Percentiles rank a stretch among this genome's conserved stretches.
phyloP scores from a whole-genome alignment of 2,113 vertebrate species.

The Aplodontia rufa region DNA sequence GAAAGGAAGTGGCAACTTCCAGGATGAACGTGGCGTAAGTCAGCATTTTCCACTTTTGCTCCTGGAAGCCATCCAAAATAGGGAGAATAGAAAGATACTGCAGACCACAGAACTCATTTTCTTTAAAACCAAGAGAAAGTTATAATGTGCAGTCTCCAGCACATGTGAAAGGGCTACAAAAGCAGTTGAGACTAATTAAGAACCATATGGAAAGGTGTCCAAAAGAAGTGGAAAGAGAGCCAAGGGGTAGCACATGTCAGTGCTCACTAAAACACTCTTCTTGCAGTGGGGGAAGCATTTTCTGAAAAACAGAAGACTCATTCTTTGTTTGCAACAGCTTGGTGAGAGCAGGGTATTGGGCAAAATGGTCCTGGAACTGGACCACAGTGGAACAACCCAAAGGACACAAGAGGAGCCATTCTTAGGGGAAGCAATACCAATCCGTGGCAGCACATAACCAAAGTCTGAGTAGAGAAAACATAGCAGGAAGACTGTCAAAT shows the following conservation, averaged over 20 bases:
- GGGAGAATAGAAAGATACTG: not conserved
- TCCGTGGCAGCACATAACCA: not conserved
- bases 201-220: not conserved
- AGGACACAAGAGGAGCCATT: not conserved
- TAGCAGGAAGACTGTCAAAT: not conserved
- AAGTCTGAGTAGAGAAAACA: not conserved
- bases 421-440: not conserved
- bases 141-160: not conserved
- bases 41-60: constrained; percentile 37
- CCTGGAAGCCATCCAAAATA: constrained; percentile 42
- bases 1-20: constrained; percentile 47
- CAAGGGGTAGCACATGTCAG: not conserved
- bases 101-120: constrained; percentile 6
- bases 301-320: not conserved
- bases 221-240: not conserved
- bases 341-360: not conserved
- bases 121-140: constrained; percentile 16
- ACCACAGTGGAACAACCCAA: not conserved
- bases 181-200: not conserved
- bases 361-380: not conserved
- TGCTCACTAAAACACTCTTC: not conserved
- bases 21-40: constrained; percentile 24
- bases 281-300: not conserved
- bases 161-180: not conserved
- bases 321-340: not conserved